These are phyloP conservation scores for Nephrotoma guestfalica DNA, from an alignment of 2,888 invertebrate genomes.

Conservation along the genomic window DNA sequence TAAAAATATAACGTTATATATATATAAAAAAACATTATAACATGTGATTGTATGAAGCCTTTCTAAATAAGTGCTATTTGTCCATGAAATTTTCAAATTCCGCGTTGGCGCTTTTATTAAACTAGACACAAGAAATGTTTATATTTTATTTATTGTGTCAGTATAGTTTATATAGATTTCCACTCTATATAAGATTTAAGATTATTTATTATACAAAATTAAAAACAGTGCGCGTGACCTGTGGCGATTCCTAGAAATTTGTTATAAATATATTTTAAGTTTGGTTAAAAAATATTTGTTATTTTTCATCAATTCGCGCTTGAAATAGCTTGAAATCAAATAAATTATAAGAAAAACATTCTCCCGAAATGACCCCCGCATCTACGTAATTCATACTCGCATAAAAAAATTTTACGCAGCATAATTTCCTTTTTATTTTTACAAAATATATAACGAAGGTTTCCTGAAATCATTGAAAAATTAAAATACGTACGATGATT, in stretches of 20 bases:
- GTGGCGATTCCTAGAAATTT: too few relatives aligned
- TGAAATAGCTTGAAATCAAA: too few relatives aligned
- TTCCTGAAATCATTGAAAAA: not conserved
- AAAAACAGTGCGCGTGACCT: not conserved
- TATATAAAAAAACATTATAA: not conserved
- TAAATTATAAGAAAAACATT: too few relatives aligned
- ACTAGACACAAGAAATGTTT: not conserved
- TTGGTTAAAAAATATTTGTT: too few relatives aligned
- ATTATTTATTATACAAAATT: not conserved
- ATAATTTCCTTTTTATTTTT: not conserved
- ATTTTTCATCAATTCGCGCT: too few relatives aligned
- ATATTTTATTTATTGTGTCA: not conserved
- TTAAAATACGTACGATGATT: not conserved
- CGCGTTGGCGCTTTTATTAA: not conserved
- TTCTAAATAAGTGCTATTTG: not conserved
- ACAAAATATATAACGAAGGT: not conserved
- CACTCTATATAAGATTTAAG: not conserved
- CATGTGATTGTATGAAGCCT: not conserved
- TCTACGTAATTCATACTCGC: not conserved
- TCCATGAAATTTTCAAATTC: constrained; percentile 3
- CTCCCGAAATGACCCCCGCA: not conserved
- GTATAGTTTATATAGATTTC: not conserved
- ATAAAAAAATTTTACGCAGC: not conserved
- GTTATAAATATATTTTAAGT: too few relatives aligned
- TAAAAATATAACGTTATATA: not conserved